phyloP scores from a whole-genome alignment of 2,797 vertebrate genomes.

The Peromyscus eremicus region DNA sequence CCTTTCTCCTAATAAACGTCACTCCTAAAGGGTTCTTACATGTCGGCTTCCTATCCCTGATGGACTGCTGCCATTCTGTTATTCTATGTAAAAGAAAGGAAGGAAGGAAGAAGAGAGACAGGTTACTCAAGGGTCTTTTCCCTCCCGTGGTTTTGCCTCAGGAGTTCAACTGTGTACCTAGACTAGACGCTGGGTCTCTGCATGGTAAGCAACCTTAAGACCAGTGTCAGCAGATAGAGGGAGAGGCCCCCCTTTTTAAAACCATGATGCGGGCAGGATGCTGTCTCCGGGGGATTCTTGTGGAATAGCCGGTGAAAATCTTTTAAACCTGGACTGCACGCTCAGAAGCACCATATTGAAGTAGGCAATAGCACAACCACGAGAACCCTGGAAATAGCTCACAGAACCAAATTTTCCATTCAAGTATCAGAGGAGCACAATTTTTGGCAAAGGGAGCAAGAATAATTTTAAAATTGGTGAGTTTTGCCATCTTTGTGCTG shows the following conservation, averaged over 20 bases:
- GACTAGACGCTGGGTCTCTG: background rate
- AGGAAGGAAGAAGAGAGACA: background rate
- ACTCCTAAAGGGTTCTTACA: background rate
- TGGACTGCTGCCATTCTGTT: background rate
- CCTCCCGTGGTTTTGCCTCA: background rate
- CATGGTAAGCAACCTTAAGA: background rate
- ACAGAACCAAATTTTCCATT: background rate
- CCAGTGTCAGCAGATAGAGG: background rate
- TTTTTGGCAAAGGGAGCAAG: constrained; percentile 47
- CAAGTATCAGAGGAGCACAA: constrained; percentile 8
- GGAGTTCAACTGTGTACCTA: background rate
- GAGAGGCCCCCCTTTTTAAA: background rate
- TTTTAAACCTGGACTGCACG: constrained; percentile 27
- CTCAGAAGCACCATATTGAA: constrained; percentile 13
- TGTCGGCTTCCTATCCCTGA: background rate
- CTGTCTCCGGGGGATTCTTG: background rate
- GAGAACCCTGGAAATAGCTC: constrained; percentile 32
- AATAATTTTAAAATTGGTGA: constrained; percentile 44
- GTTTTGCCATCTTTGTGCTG: constrained; percentile 26
- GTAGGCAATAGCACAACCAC: background rate
- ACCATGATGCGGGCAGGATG: background rate
- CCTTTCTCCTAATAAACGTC: background rate
- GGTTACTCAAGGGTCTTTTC: background rate
- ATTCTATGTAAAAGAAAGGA: background rate
- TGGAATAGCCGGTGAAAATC: background rate